Evolutionary conservation across 2,888 invertebrate genomes (phyloP).

Genomic region (Sturmia bella): DNA sequence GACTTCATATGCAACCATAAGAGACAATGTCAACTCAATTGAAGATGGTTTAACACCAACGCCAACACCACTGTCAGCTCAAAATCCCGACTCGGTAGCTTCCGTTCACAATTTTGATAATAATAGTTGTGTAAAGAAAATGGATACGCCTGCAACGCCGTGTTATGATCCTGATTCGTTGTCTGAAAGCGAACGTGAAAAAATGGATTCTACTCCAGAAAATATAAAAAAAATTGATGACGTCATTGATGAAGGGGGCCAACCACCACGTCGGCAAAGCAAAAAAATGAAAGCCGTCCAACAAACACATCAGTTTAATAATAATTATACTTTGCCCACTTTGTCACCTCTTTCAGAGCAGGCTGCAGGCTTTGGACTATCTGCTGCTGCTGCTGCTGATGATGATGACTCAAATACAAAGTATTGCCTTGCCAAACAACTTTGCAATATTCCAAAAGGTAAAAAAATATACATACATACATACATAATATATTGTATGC

Average conservation of each 20-base stretch:
- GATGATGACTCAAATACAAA: slow-evolving; percentile 78
- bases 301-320: slow-evolving; percentile 64
- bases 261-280: slow-evolving; percentile 42
- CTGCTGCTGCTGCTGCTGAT: slow-evolving; percentile 76
- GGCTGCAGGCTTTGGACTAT: slow-evolving; percentile 73
- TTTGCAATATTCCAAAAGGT: slow-evolving; percentile 76
- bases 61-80: slow-evolving; percentile 47
- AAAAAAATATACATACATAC: slow-evolving; percentile 61
- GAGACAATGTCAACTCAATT: slow-evolving; percentile 65
- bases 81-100: slow-evolving; percentile 41
- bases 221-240: slow-evolving; percentile 82
- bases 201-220: slow-evolving; percentile 81
- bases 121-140: slow-evolving; percentile 47
- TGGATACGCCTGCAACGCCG: slow-evolving; percentile 52
- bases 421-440: slow-evolving; percentile 76
- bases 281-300: slow-evolving; percentile 49
- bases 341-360: slow-evolving; percentile 61
- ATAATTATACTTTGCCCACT: slow-evolving; percentile 54
- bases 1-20: slow-evolving; percentile 72
- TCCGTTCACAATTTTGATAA: slow-evolving; percentile 49
- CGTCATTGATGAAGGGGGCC: slow-evolving; percentile 75
- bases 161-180: slow-evolving; percentile 71
- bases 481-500: slow-evolving; percentile 55
- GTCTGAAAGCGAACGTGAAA: slow-evolving; percentile 79
- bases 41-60: slow-evolving; percentile 57